Percentiles rank a stretch among this genome's conserved stretches.
Conservation (phyloP, 2,113 vertebrate genomes). For the Crotalus tigris region DNA sequence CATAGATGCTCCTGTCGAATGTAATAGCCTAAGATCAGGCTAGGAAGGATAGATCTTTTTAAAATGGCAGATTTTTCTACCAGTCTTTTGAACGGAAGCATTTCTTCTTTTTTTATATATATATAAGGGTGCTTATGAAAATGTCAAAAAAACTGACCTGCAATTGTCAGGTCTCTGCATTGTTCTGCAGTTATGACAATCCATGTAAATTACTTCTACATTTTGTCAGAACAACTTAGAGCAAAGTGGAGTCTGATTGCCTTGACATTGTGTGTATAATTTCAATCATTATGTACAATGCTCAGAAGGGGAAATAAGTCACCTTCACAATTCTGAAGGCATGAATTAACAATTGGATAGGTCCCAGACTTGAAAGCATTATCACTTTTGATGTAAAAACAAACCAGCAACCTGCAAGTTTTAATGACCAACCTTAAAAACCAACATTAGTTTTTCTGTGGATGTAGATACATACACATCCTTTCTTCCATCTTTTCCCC, state of each 20-base stretch:
- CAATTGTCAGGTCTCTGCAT: background rate
- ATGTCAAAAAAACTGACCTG: background rate
- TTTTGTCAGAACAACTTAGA: slow-evolving; percentile 1
- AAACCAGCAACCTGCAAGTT: too few relatives aligned
- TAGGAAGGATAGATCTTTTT: background rate
- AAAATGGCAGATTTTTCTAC: background rate
- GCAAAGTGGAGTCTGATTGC: background rate
- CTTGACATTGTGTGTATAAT: background rate
- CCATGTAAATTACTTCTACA: background rate
- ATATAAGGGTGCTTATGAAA: background rate
- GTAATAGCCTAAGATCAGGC: background rate
- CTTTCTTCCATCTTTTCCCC: background rate
- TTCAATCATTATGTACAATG: background rate
- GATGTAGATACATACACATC: background rate
- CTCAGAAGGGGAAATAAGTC: background rate
- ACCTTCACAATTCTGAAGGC: background rate
- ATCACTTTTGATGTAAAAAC: background rate
- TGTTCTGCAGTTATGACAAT: background rate
- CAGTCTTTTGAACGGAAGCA: background rate
- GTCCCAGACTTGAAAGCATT: background rate
- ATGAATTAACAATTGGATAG: background rate
- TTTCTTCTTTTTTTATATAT: background rate
- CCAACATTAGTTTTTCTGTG: background rate
- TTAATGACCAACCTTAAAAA: background rate
- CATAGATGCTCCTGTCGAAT: background rate